A percentile compares a stretch with the other conserved stretches of the same genome.
Conservation (phyloP, 2,888 invertebrate species). For the Encarsia formosa region DNA sequence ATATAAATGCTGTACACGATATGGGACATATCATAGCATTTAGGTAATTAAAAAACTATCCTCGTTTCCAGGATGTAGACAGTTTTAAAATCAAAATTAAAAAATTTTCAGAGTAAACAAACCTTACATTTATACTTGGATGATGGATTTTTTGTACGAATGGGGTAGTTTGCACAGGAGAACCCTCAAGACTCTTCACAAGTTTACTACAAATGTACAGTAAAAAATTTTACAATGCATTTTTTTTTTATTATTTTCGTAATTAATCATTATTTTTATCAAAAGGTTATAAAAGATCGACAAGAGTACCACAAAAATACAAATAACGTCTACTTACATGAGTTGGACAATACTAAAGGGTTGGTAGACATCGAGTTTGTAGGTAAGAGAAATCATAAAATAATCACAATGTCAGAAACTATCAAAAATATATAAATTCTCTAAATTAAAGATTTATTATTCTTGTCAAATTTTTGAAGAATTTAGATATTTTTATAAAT, state of each 20-base stretch:
- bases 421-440: too few relatives aligned
- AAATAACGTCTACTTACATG: slow-evolving; percentile 16
- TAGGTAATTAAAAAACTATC: slow-evolving; percentile 30
- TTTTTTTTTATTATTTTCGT: too few relatives aligned
- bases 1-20: slow-evolving; percentile 57
- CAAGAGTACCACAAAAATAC: slow-evolving; percentile 24
- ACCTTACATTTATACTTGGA: slow-evolving; percentile 21
- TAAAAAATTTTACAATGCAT: too few relatives aligned
- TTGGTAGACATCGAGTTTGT: not conserved
- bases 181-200: slow-evolving; percentile 53
- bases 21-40: slow-evolving; percentile 45
- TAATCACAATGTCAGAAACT: too few relatives aligned
- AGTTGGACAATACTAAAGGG: slow-evolving; percentile 6
- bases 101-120: slow-evolving; percentile 17
- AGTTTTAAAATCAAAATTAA: not conserved
- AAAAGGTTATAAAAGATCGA: slow-evolving; percentile 27
- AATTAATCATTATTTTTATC: not conserved
- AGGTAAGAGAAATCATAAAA: not conserved
- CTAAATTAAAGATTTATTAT: too few relatives aligned
- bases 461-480: too few relatives aligned
- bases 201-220: slow-evolving; percentile 53
- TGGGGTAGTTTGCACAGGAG: slow-evolving; percentile 47
- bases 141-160: slow-evolving; percentile 25
- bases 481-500: too few relatives aligned
- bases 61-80: not conserved